A percentile compares a stretch with the other conserved stretches of the same genome.
Conservation (phyloP, 2,888 invertebrate species). For the Ditylenchus weischeri region DNA sequence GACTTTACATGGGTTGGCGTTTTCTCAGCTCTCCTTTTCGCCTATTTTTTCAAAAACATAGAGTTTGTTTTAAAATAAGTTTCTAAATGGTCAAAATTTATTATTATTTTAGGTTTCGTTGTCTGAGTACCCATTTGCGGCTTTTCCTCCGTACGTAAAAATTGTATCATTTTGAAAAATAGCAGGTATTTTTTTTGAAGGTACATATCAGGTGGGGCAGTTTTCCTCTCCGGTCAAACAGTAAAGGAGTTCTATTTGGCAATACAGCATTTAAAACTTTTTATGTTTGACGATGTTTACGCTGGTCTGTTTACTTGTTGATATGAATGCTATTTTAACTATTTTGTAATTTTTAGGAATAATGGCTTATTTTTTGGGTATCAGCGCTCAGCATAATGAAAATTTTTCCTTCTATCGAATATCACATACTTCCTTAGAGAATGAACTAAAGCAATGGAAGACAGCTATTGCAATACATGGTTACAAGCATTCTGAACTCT, state of each 20-base stretch:
- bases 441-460: neutral
- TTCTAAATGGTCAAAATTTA: no score
- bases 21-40: conserved; percentile 53
- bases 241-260: conserved; percentile 38
- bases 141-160: conserved; percentile 49
- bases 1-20: conserved; percentile 46
- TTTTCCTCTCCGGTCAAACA: conserved; percentile 41
- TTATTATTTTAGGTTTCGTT: conserved; percentile 41
- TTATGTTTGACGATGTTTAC: conserved; percentile 52
- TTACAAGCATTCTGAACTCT: neutral
- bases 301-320: conserved; percentile 36
- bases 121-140: conserved; percentile 48
- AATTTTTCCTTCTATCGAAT: conserved; percentile 14
- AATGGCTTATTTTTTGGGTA: conserved; percentile 31
- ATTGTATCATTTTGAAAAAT: no score
- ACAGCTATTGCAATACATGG: conserved; percentile 12
- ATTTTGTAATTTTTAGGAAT: conserved; percentile 22
- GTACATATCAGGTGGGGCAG: conserved; percentile 51
- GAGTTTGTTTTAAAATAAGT: conserved; percentile 5
- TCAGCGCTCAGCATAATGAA: conserved; percentile 23
- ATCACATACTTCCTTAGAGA: neutral
- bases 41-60: conserved; percentile 1
- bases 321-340: neutral
- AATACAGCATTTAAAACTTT: conserved; percentile 39
- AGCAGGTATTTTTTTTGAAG: no score